These are phyloP conservation scores for Pseudococcus viburni DNA, from an alignment of 2,888 invertebrate species.

Conservation along the genomic window DNA sequence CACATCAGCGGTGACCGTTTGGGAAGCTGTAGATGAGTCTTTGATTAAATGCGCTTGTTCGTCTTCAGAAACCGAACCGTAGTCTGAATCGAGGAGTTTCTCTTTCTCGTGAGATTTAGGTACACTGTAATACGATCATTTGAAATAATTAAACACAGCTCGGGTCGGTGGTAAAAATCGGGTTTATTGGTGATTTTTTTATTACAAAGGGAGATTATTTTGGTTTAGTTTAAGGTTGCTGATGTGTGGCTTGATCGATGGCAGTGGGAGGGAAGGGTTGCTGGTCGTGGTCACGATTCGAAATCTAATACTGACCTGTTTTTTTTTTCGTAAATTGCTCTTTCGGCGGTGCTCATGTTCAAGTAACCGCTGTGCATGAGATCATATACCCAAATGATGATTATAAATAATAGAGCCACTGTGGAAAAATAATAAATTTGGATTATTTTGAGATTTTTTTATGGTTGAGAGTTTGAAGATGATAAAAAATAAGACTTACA, in stretches of 20 bases:
- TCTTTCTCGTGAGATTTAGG: slow-evolving; percentile 42
- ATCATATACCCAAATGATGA: slow-evolving; percentile 83
- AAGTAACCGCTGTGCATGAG: slow-evolving; percentile 79
- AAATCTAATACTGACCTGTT: slow-evolving; percentile 70
- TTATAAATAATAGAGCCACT: slow-evolving; percentile 83
- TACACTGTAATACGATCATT: not conserved
- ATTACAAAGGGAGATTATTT: not conserved
- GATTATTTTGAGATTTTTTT: too few species aligned
- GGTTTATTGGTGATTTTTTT: not conserved
- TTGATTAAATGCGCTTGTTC: slow-evolving; percentile 30
- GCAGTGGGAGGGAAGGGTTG: not conserved
- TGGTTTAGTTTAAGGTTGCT: not conserved
- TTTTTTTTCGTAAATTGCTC: slow-evolving; percentile 73
- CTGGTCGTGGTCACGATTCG: not conserved
- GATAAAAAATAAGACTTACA: slow-evolving; percentile 76
- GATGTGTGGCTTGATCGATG: not conserved
- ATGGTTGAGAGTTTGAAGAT: too few species aligned
- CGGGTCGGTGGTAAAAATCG: not conserved
- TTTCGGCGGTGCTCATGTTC: slow-evolving; percentile 80
- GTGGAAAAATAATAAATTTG: slow-evolving; percentile 67
- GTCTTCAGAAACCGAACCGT: slow-evolving; percentile 61
- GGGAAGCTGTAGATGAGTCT: not conserved
- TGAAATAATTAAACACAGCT: not conserved
- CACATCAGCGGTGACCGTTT: not conserved
- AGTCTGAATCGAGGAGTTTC: slow-evolving; percentile 54